A percentile compares a stretch with the other conserved stretches of the same genome.
Conservation (phyloP, 2,113 vertebrate species). For the Tragelaphus strepsiceros region DNA sequence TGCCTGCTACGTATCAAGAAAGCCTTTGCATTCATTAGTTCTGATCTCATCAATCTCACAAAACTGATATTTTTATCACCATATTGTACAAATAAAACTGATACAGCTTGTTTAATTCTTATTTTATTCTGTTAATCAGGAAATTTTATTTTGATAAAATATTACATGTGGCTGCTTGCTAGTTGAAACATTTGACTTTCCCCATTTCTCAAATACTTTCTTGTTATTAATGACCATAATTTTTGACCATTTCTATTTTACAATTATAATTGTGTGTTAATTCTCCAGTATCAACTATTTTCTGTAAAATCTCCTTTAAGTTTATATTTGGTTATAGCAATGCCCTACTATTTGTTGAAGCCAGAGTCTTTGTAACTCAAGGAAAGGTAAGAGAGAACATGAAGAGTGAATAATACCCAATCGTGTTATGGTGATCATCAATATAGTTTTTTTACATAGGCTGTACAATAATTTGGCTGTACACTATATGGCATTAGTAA, state of each 20-base stretch:
- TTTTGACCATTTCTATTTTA: background rate
- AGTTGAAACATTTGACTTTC: background rate
- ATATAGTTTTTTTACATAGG: background rate
- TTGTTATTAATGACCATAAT: background rate
- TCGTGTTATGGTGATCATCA: background rate
- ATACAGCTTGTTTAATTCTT: background rate
- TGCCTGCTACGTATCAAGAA: background rate
- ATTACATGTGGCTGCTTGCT: background rate
- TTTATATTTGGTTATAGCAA: background rate
- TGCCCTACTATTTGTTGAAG: background rate
- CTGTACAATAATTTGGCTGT: background rate
- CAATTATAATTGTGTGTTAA: background rate
- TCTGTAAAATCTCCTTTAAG: background rate
- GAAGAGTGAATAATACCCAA: background rate
- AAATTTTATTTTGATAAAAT: background rate
- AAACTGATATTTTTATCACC: background rate
- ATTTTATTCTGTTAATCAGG: background rate
- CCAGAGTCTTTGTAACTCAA: background rate
- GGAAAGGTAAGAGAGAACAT: background rate
- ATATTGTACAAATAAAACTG: background rate
- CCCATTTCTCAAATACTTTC: background rate
- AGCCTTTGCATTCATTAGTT: background rate
- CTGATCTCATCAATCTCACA: background rate
- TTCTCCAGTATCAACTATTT: background rate
- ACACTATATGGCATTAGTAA: background rate